phyloP scores from a whole-genome alignment of 2,888 invertebrate species.

The Apodemia duryi region DNA sequence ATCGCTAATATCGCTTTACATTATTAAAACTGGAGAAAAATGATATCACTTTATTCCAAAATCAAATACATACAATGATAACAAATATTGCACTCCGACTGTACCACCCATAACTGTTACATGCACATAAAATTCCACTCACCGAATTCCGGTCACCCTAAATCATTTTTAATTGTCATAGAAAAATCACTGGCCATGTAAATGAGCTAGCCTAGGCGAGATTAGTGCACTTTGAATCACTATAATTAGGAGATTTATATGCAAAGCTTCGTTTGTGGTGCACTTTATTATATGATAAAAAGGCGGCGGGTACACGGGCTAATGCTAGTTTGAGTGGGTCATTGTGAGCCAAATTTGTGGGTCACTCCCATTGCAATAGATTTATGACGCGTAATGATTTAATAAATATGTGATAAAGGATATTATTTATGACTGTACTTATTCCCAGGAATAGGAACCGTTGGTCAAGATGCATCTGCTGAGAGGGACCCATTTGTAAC shows the following conservation, averaged over 20 bases:
- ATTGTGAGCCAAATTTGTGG: constrained; percentile 56
- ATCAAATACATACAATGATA: too few relatives aligned
- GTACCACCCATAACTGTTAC: constrained; percentile 24
- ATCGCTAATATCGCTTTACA: too few relatives aligned
- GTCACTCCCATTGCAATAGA: constrained; percentile 71
- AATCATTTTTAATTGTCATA: constrained; percentile 65
- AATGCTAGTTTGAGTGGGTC: constrained; percentile 61
- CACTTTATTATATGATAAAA: constrained; percentile 72
- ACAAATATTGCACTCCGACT: constrained; percentile 23
- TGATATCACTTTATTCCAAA: too few relatives aligned
- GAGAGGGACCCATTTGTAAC: not conserved
- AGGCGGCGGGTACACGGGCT: constrained; percentile 53
- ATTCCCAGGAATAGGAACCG: constrained; percentile 41
- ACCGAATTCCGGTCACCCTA: constrained; percentile 53
- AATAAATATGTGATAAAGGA: constrained; percentile 62
- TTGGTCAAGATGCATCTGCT: constrained; percentile 37
- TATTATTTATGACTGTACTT: constrained; percentile 59
- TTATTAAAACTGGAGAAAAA: too few relatives aligned
- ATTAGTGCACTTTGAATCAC: constrained; percentile 65
- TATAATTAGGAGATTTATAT: constrained; percentile 78
- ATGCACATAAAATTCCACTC: constrained; percentile 21
- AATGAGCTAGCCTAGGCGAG: constrained; percentile 61
- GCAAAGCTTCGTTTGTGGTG: constrained; percentile 73
- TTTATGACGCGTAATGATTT: constrained; percentile 71
- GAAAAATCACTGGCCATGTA: constrained; percentile 55